Base-by-base conservation (phyloP, 1,140 invertebrate genomes). In the Scaptomyza montana region DNA sequence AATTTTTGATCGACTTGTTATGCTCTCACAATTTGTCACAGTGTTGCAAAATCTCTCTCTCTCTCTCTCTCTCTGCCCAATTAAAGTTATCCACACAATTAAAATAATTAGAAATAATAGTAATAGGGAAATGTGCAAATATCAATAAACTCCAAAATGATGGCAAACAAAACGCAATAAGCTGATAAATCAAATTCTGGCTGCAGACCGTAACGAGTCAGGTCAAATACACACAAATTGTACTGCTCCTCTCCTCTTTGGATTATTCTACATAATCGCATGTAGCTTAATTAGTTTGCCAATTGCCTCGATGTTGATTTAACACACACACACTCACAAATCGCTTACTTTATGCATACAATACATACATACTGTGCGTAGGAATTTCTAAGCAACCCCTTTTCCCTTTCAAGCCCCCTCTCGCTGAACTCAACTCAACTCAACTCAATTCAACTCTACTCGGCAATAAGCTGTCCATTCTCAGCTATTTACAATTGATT, bases 201-300 rank as follows among this genome's bases (percentile, higher is more conserved):
- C 57, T 63, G 53, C 41, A 57, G 45, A 9, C 8, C 8, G 33
- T 9, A 1, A 25, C 21, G 7, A 8, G 33, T 36, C 33, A 36
- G 33, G 33, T 1, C 33, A 9, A 36, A 36, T 36, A 36, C 33
- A 36, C 33, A 36, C 51, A 43, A 72, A 80, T 75, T 59, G 5
- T 36, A 9, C 33, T 9, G 8, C 33, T 9, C 33, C 3, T 8
- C 33, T 9, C 33, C 28, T 33, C 6, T 47, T 36, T 59, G 25
- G 30, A n/a, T 12, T 25, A 47, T 59, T 43, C 43, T 28, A 33
- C 25, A 28, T 59, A 59, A 59, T 59, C 56, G 43, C 56, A 43
- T 41, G 28, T 50, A 7, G 36, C 41, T 63, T 68, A 84, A 80
- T 86, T 86, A 86, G 72, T 59, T 59, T 25, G 46, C 62, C 78